These are phyloP conservation scores for Penaeus chinensis DNA, from an alignment of 1,140 invertebrate species.

Conservation along the genomic window DNA sequence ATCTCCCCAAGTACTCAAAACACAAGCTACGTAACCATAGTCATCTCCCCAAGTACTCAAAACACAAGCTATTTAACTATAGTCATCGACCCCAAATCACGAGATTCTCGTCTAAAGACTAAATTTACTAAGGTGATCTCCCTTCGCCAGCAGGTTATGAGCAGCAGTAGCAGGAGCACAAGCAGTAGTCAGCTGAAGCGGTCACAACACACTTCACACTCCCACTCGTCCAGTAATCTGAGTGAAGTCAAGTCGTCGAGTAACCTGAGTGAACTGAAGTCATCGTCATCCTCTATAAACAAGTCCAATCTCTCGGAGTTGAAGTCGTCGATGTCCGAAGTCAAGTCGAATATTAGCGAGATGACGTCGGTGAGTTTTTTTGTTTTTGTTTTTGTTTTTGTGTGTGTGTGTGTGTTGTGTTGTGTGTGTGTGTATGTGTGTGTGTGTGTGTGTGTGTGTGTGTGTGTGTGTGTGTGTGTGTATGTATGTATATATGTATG, in stretches of 20 bases:
- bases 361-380: conserved; percentile 59
- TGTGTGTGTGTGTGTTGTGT: no score
- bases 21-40: no score
- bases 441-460: no score
- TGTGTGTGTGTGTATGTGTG: no score
- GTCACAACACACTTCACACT: conserved; percentile 55
- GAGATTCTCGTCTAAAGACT: no score
- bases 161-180: conserved; percentile 34
- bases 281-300: conserved; percentile 30
- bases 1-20: no score
- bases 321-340: conserved; percentile 82
- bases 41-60: no score
- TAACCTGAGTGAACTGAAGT: conserved; percentile 75
- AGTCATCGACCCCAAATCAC: no score
- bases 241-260: conserved; percentile 67
- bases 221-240: conserved; percentile 44
- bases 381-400: background rate
- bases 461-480: no score
- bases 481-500: no score
- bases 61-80: no score
- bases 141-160: conserved; percentile 26
- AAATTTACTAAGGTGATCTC: no score
- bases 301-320: conserved; percentile 66
- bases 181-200: conserved; percentile 55
- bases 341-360: conserved; percentile 72